Percentiles rank a stretch among this genome's conserved stretches.
Conservation (phyloP, 2,888 invertebrate genomes). For the Galerucella calmariensis region DNA sequence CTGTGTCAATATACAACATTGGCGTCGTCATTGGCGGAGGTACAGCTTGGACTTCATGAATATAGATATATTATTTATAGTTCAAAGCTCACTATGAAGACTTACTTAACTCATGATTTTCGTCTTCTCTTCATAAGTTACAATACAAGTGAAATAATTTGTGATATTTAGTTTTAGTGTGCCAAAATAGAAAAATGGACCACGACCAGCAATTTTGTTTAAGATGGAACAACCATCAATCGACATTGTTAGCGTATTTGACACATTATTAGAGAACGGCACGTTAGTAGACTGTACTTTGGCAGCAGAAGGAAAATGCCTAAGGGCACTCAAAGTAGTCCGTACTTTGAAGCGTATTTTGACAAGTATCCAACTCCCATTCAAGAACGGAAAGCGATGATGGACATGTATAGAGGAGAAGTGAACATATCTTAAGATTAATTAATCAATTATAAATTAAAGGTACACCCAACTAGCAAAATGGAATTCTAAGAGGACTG, state of each 20-base stretch:
- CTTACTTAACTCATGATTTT: constrained; percentile 57
- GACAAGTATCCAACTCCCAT: constrained; percentile 94
- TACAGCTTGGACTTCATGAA: too few relatives aligned
- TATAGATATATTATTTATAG: constrained; percentile 44
- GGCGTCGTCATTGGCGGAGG: too few relatives aligned
- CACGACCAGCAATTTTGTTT: constrained; percentile 95
- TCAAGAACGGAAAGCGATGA: constrained; percentile 88
- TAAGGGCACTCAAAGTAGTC: constrained; percentile 96
- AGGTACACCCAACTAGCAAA: too few relatives aligned
- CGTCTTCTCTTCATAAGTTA: constrained; percentile 61
- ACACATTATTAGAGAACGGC: constrained; percentile 89
- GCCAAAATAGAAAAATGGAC: constrained; percentile 74
- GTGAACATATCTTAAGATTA: constrained; percentile 94
- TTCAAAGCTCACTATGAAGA: constrained; percentile 61
- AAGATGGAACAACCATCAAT: constrained; percentile 95
- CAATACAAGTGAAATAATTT: constrained; percentile 64
- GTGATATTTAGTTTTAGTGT: constrained; percentile 66
- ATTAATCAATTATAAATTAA: constrained; percentile 88
- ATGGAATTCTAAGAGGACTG: too few relatives aligned
- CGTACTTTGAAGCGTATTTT: constrained; percentile 91
- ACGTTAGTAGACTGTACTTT: constrained; percentile 93
- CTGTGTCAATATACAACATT: too few relatives aligned
- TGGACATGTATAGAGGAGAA: constrained; percentile 95
- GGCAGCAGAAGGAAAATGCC: constrained; percentile 91
- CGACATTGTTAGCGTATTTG: constrained; percentile 92